Conservation (phyloP, 2,797 vertebrate species). For the Botia kubotai region DNA sequence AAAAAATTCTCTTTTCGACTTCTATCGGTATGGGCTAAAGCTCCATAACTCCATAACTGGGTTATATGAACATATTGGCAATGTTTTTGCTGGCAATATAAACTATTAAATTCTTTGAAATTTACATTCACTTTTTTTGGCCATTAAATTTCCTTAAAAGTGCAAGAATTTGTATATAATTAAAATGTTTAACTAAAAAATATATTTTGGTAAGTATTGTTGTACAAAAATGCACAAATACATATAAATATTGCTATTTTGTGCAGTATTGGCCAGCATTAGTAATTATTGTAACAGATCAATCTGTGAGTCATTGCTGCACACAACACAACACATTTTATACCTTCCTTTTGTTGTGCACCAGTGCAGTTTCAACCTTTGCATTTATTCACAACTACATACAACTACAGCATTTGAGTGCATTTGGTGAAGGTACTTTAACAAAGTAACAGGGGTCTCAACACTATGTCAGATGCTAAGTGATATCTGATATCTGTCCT, state of each 20-base stretch:
- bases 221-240: too few relatives aligned
- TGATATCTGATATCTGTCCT: not conserved
- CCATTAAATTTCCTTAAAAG: not conserved
- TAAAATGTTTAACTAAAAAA: too few relatives aligned
- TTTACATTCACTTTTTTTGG: constrained; percentile 26
- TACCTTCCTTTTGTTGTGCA: not conserved
- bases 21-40: constrained; percentile 87
- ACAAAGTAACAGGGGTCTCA: not conserved
- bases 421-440: not conserved
- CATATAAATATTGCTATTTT: too few relatives aligned
- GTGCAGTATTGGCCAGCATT: too few relatives aligned
- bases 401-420: constrained; percentile 40
- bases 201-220: too few relatives aligned
- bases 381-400: not conserved
- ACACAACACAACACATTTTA: too few relatives aligned
- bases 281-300: too few relatives aligned
- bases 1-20: constrained; percentile 82
- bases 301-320: too few relatives aligned
- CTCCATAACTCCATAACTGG: constrained; percentile 73
- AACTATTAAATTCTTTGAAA: constrained; percentile 2
- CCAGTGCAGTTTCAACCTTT: not conserved
- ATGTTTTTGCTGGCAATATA: constrained; percentile 71
- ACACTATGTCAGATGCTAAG: not conserved
- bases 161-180: not conserved
- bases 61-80: constrained; percentile 13